A percentile compares a stretch with the other conserved stretches of the same genome.
Evolutionary conservation across 2,113 vertebrate genomes (phyloP).

Genomic region (Eulemur rufifrons): DNA sequence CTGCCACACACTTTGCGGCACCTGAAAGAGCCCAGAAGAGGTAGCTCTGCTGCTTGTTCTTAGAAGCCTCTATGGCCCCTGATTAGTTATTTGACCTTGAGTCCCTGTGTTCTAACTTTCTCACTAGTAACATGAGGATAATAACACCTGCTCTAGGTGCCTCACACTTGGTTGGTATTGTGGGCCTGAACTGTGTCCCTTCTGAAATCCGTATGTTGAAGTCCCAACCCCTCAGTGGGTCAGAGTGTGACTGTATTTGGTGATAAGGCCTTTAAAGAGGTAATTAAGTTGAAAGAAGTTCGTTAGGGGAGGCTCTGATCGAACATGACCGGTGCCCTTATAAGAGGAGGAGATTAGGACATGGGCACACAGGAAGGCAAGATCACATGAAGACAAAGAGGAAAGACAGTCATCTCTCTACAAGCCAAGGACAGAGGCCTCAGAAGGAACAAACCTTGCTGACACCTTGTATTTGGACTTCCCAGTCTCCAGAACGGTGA

Average conservation of each 20-base stretch:
- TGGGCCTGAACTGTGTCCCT: not conserved
- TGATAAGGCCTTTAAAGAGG: not conserved
- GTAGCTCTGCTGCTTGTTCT: not conserved
- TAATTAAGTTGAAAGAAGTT: not conserved
- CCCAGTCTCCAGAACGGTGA: not conserved
- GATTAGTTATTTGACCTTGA: not conserved
- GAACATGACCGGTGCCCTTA: not conserved
- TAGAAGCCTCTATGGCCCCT: not conserved
- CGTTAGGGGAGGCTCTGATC: not conserved
- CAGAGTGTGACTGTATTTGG: not conserved
- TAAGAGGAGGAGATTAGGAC: not conserved
- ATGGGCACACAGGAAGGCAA: not conserved
- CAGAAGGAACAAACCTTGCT: not conserved
- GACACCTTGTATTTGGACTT: not conserved
- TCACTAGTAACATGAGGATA: not conserved
- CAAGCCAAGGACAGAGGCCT: too few species aligned
- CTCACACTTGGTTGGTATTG: not conserved
- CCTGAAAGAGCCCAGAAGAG: not conserved
- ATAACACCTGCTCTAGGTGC: too few species aligned
- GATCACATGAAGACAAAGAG: accelerated
- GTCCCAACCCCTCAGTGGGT: not conserved
- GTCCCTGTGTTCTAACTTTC: not conserved
- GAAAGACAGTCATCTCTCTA: not conserved
- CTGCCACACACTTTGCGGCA: not conserved
- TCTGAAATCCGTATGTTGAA: not conserved